Evolutionary conservation across 2,888 invertebrate species (phyloP).

Genomic region (Eueremaeus valkanovi): DNA sequence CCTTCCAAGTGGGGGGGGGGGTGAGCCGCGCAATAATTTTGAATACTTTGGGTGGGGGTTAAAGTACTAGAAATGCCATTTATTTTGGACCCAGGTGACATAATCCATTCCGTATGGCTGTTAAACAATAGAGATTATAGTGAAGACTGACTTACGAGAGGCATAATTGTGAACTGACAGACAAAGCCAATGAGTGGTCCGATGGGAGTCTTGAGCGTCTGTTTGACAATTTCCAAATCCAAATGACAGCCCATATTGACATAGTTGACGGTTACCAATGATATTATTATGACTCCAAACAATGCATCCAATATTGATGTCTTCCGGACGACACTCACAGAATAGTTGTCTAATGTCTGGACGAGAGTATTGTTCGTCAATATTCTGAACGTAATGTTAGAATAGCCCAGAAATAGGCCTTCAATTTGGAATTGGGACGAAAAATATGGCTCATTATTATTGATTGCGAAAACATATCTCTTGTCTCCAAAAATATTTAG

Average conservation of each 20-base stretch:
- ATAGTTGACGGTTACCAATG: conserved; percentile 52
- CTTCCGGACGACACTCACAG: conserved; percentile 42
- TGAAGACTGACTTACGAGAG: conserved; percentile 56
- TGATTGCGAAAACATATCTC: neutral
- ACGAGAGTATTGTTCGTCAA: neutral
- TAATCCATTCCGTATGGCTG: neutral
- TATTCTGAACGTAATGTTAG: conserved; percentile 40
- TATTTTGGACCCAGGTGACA: too few species aligned
- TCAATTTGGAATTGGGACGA: conserved; percentile 52
- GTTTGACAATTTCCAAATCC: conserved; percentile 52
- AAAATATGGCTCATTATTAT: neutral
- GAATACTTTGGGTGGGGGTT: too few species aligned
- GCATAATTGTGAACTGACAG: conserved; percentile 58
- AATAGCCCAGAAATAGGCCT: conserved; percentile 43
- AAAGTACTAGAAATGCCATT: too few species aligned
- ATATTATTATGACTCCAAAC: conserved; percentile 51
- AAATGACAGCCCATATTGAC: conserved; percentile 56
- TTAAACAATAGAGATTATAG: neutral
- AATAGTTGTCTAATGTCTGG: conserved; percentile 23
- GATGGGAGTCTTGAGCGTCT: conserved; percentile 54
- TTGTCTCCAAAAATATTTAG: neutral
- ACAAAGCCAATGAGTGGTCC: conserved; percentile 56
- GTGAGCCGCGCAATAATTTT: too few species aligned
- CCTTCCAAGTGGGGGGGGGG: too few species aligned
- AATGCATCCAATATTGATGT: conserved; percentile 43